These are phyloP conservation scores for Pseudomyrmex cubaensis DNA, from an alignment of 1,140 invertebrate species.

Conservation along the genomic window DNA sequence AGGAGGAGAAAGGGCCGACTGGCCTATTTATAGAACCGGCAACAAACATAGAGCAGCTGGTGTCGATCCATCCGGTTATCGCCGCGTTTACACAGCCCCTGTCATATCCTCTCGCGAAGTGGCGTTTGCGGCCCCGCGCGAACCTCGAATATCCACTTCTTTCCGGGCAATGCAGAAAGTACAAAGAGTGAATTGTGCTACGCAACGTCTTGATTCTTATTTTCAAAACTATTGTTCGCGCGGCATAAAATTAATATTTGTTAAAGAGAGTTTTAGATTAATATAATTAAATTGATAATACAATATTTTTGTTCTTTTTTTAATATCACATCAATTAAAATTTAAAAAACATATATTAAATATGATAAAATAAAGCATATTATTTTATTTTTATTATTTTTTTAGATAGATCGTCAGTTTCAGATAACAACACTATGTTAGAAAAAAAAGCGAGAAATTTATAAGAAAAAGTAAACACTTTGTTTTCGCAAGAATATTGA, in stretches of 20 bases:
- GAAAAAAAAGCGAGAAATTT: not conserved
- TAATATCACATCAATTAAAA: too few relatives aligned
- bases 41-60: slow-evolving; percentile 84
- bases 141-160: slow-evolving; percentile 46
- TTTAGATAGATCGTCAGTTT: not conserved
- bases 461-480: not conserved
- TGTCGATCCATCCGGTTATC: slow-evolving; percentile 83
- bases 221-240: not conserved
- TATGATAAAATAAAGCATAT: too few relatives aligned
- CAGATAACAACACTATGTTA: not conserved
- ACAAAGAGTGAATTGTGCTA: slow-evolving; percentile 11
- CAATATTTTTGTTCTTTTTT: too few relatives aligned
- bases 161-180: slow-evolving; percentile 26
- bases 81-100: slow-evolving; percentile 75
- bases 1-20: slow-evolving; percentile 61
- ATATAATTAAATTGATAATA: too few relatives aligned
- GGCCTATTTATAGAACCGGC: slow-evolving; percentile 81
- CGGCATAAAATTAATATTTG: slow-evolving; percentile 4
- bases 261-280: too few relatives aligned
- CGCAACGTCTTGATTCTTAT: not conserved
- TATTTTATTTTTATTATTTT: too few relatives aligned
- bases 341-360: too few relatives aligned
- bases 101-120: slow-evolving; percentile 66
- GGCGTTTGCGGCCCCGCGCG: slow-evolving; percentile 52
- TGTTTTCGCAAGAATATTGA: not conserved